Base-by-base conservation (phyloP, 2,113 vertebrate genomes). In the Phaetusa simplex region DNA sequence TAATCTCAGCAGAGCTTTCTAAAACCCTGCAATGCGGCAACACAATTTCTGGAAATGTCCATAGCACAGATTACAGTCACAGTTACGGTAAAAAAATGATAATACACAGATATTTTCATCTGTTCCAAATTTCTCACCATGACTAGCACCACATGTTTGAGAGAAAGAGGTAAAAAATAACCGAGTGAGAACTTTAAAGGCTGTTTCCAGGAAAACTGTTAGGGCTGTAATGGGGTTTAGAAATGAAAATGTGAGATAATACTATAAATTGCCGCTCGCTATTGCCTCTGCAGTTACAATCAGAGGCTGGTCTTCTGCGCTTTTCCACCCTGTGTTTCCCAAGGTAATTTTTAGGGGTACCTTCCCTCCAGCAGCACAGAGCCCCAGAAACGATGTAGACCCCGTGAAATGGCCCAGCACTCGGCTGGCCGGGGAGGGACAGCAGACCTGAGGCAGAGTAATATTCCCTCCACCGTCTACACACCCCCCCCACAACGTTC, bases 11-110 rank as follows among this genome's bases (percentile, higher is more conserved):
- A 80, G 81, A 87, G 88, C 65, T 85, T 78, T 85, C 38, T 43
- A 29, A 80, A 95, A 87, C 36, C 47, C 85, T 49, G 94, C 95
- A 91, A 56, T 83, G 95, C 30, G 4, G 88, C 93, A 93, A 64
- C 58, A 58, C 55, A 58, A 43, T 82, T 84, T 86, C 88, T 88
- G 61, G 59, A 93, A 96, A 62, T 30, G 84, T 82, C 86, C 55
- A 30, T 2, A 59, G 78, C 71, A 77, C 21, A 70, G 70, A 89
- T 66, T 77, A 87, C 79, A 88, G 30, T 65, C n/a, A 55, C 53
- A 40, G 42, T 61, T 73, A 88, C 58, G 53, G 66, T 30, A 85
- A 82, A 86, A 45, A 86, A n/a, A 66, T 2, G 19, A 53, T 10
- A 93, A 85, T 27, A 88, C 42, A 67, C 27, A 66, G 53, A 26